Evolutionary conservation across 64 coral and sea anemone species (phyloP), one percentile per base, ranked within the genome.

Genomic region (Pocillopora damicornis): DNA sequence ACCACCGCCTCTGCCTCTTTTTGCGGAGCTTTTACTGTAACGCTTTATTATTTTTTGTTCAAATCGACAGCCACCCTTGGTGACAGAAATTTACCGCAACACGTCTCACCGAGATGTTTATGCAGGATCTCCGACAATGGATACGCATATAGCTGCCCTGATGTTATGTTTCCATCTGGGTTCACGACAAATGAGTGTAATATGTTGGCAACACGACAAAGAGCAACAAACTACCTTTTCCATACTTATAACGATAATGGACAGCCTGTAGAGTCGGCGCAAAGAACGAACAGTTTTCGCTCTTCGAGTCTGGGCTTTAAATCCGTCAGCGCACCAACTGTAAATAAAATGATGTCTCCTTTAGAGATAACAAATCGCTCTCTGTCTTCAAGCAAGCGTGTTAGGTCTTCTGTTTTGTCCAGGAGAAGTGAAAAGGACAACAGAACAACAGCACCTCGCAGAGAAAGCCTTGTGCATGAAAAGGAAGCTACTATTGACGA

Each of bases 161-260:
- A 86, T 73, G 68, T 86, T 0, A 51, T 73, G 2, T 86, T 88
- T 15, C 86, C 81, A 1, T 35, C 58, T 37, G 89, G 81, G 66
- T 91, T 91, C 36, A 68, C 74, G 23, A 62, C 3, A 9, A 59
- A 80, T 1, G 81, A 91, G 58, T 91, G 90, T 67, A 6, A 72
- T 20, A 35, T 87, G 14, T 51, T 91, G 2, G 90, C 90, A 20
- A 67, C 74, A n/a, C 81, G 90, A 15, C 90, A 91, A 25, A 75
- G 82, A 15, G 37, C 15, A 58, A 64, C 90, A 25, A 91, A 91
- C 83, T 87, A 91, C 67, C 58, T 91, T 0, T 87, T 72, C 60
- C 62, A 76, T 64, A 36, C 64, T 18, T 74, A 80, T 16, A 83
- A 26, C 20, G 71, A 65, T 14, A 36, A 36, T 16, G 89, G 72